Percentiles rank a stretch among this genome's conserved stretches.
Evolutionary conservation across 2,113 vertebrate species (phyloP).

Genomic region (Syngnathoides biaculeatus): DNA sequence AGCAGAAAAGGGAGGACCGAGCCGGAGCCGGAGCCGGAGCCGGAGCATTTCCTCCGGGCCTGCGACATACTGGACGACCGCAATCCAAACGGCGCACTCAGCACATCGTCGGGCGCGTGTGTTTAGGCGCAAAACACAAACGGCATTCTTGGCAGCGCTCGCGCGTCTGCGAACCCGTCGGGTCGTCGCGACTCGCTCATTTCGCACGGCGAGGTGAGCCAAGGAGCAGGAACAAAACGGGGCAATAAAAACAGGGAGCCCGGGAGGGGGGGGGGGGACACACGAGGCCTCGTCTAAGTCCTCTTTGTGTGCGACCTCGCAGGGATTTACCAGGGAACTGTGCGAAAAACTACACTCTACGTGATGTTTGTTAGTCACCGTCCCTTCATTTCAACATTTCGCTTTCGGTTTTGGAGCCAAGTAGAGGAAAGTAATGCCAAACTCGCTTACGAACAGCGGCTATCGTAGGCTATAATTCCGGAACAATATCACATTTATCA

Average conservation of each 20-base stretch:
- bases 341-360: background rate
- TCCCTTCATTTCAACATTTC: background rate
- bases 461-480: too few species aligned
- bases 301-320: background rate
- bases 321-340: background rate
- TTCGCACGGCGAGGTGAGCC: slow-evolving; percentile 60
- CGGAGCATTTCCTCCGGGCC: slow-evolving; percentile 22
- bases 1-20: slow-evolving; percentile 8
- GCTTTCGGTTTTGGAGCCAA: too few species aligned
- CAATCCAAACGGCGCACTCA: slow-evolving; percentile 35
- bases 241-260: slow-evolving; percentile 48
- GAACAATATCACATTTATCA: too few species aligned
- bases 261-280: slow-evolving; percentile 6
- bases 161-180: slow-evolving; percentile 29
- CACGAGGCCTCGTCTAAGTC: slow-evolving; percentile 8
- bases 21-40: background rate
- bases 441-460: too few species aligned
- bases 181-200: slow-evolving; percentile 50
- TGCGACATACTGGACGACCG: slow-evolving; percentile 19
- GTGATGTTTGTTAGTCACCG: background rate
- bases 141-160: slow-evolving; percentile 37
- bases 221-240: slow-evolving; percentile 52
- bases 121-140: slow-evolving; percentile 52
- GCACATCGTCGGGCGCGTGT: slow-evolving; percentile 33
- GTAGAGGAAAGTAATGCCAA: too few species aligned